These are phyloP conservation scores for Minunthozetes semirufus DNA, from an alignment of 2,888 invertebrate genomes.

Conservation along the genomic window DNA sequence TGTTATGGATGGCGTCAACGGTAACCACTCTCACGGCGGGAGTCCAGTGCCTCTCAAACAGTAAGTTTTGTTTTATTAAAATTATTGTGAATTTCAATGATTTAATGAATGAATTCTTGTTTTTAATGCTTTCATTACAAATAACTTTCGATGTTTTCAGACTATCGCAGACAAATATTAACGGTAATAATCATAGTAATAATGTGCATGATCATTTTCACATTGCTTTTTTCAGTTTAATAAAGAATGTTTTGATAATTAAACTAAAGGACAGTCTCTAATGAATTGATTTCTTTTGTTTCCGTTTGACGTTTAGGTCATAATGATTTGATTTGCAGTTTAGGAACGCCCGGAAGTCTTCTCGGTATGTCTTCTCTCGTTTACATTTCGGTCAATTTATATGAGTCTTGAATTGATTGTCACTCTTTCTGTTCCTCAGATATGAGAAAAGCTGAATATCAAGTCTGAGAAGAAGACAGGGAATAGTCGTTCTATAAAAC, in stretches of 20 bases:
- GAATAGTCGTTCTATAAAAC: background rate
- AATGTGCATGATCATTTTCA: background rate
- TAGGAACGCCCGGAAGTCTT: constrained; percentile 33
- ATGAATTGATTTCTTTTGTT: background rate
- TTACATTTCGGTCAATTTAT: background rate
- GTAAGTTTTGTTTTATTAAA: constrained; percentile 57
- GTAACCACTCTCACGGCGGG: constrained; percentile 65
- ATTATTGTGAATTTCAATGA: background rate
- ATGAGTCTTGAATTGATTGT: constrained; percentile 16
- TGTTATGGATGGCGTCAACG: constrained; percentile 86
- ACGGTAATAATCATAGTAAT: background rate
- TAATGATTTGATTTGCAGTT: constrained; percentile 31
- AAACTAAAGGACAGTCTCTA: background rate
- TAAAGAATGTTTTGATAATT: background rate
- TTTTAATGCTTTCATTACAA: constrained; percentile 3
- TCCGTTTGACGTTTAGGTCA: constrained; percentile 4
- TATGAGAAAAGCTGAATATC: constrained; percentile 42
- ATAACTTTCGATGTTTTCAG: constrained; percentile 6
- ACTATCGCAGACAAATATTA: no score
- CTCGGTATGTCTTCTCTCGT: constrained; percentile 27
- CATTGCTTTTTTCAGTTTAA: background rate
- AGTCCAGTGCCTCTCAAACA: constrained; percentile 93
- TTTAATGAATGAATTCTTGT: constrained; percentile 10
- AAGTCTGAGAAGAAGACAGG: constrained; percentile 39
- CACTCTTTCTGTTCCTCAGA: constrained; percentile 23